Conservation (phyloP, 2,888 invertebrate genomes). For the Seira ritae region DNA sequence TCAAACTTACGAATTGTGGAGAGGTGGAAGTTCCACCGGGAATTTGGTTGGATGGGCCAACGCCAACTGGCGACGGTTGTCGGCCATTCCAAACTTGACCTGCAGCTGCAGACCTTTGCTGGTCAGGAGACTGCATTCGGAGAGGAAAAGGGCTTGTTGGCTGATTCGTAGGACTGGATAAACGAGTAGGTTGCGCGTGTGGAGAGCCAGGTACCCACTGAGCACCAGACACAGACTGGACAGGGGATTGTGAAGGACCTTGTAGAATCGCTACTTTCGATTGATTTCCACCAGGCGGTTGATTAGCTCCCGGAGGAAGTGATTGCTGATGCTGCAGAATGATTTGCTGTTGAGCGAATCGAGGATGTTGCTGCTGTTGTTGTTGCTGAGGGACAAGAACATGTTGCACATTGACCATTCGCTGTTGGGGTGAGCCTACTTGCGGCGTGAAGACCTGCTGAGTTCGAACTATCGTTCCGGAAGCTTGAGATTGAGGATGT, state of each 20-base stretch:
- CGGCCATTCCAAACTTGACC: constrained; percentile 59
- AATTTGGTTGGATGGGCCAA: constrained; percentile 14
- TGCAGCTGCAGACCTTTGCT: constrained; percentile 26
- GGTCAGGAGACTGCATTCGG: constrained; percentile 46
- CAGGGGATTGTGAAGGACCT: constrained; percentile 56
- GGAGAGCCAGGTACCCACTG: constrained; percentile 56
- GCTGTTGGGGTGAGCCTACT: constrained; percentile 60
- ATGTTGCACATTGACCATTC: constrained; percentile 68
- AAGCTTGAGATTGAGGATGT: constrained; percentile 44
- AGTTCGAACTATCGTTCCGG: constrained; percentile 67
- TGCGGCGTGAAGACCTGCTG: constrained; percentile 72
- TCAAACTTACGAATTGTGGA: constrained; percentile 55
- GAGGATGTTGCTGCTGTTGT: constrained; percentile 48
- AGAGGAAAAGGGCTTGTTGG: constrained; percentile 39
- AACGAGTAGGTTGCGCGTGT: constrained; percentile 29
- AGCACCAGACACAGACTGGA: constrained; percentile 10
- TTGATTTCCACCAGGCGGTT: constrained; percentile 27
- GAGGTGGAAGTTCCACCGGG: constrained; percentile 43
- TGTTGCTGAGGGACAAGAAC: constrained; percentile 69
- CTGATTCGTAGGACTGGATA: constrained; percentile 55
- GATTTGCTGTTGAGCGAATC: constrained; percentile 60
- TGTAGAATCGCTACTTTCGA: constrained; percentile 59
- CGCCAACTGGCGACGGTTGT: constrained; percentile 23
- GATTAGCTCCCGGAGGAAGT: constrained; percentile 23
- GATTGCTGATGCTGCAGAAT: constrained; percentile 64